A percentile compares a stretch with the other conserved stretches of the same genome.
These are phyloP conservation scores for Calliscelio sp. DNA, from an alignment of 2,888 invertebrate genomes.

Conservation along the genomic window DNA sequence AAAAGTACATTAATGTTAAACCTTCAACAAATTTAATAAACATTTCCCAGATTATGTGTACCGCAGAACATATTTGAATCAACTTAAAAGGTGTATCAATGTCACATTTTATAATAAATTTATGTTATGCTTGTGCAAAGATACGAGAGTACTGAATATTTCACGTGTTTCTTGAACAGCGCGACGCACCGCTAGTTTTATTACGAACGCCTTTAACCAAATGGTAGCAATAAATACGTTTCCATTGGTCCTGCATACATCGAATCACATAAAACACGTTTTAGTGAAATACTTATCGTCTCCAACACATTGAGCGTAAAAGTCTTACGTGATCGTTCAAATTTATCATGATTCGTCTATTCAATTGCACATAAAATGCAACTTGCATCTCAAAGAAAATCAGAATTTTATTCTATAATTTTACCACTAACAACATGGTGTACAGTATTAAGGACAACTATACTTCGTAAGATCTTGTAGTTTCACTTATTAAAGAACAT, in stretches of 20 bases:
- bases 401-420: constrained; percentile 1
- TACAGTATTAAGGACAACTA: too few species aligned
- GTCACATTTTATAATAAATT: constrained; percentile 45
- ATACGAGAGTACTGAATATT: constrained; percentile 30
- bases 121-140: constrained; percentile 30
- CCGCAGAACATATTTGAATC: constrained; percentile 2
- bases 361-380: constrained; percentile 9
- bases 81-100: constrained; percentile 40
- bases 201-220: constrained; percentile 42
- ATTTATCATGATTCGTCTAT: constrained; percentile 62
- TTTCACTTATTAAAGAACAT: too few species aligned
- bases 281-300: constrained; percentile 80
- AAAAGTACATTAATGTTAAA: too few species aligned
- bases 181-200: constrained; percentile 45
- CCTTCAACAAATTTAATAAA: not conserved
- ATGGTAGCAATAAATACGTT: constrained; percentile 75
- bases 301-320: constrained; percentile 76
- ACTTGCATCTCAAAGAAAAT: not conserved
- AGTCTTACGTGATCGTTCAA: constrained; percentile 74
- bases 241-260: constrained; percentile 61
- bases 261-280: constrained; percentile 78
- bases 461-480: too few species aligned
- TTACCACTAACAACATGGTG: too few species aligned
- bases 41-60: constrained; percentile 1
- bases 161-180: constrained; percentile 22